Percentiles rank a stretch among this genome's conserved stretches.
These are phyloP conservation scores for Psilopogon haemacephalus DNA, from an alignment of 2,113 vertebrate species.

Conservation along the genomic window DNA sequence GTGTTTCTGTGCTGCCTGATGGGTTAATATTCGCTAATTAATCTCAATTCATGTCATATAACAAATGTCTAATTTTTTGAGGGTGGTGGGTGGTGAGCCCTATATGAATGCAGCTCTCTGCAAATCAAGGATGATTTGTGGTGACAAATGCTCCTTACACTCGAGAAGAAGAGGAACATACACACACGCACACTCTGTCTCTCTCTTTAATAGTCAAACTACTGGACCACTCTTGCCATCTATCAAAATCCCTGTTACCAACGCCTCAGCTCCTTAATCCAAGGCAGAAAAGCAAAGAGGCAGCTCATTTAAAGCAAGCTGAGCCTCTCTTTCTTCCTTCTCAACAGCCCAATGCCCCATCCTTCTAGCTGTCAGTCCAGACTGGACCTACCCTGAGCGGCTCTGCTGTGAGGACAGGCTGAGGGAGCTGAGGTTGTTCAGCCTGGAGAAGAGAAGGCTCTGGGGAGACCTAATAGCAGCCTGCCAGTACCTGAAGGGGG, in stretches of 20 bases:
- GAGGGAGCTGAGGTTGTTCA: too few species aligned
- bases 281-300: background rate
- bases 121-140: constrained; percentile 79
- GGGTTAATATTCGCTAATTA: constrained; percentile 82
- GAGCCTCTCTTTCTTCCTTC: background rate
- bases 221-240: constrained; percentile 51
- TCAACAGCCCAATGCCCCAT: background rate
- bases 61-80: constrained; percentile 79
- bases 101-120: constrained; percentile 73
- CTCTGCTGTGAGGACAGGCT: too few species aligned
- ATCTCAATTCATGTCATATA: constrained; percentile 83
- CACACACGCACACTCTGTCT: constrained; percentile 67
- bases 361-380: background rate
- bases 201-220: constrained; percentile 52
- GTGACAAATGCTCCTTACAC: constrained; percentile 80
- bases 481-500: too few species aligned
- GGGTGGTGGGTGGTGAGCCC: constrained; percentile 79
- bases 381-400: background rate
- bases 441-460: too few species aligned
- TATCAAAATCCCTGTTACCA: constrained; percentile 59
- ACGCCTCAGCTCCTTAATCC: constrained; percentile 12
- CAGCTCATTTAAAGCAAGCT: background rate
- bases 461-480: too few species aligned
- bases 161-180: constrained; percentile 53
- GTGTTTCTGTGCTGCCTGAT: constrained; percentile 64